These are phyloP conservation scores for Chrysomallon squamiferum DNA, from an alignment of 1,140 invertebrate species.

Conservation along the genomic window DNA sequence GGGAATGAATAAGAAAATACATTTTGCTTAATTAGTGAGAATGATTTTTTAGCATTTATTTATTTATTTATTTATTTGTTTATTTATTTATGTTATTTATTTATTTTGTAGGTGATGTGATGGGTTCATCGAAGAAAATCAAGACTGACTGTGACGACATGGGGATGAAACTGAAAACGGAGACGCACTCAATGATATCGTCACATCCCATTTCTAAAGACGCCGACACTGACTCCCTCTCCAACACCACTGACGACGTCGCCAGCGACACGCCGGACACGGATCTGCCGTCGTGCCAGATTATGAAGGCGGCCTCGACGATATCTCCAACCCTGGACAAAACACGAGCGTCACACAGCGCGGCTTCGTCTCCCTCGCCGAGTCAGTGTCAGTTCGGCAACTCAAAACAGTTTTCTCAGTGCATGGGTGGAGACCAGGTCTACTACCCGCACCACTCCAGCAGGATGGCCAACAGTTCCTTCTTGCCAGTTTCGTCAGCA, in stretches of 20 bases:
- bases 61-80: no score
- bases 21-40: no score
- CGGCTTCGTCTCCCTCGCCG: conserved; percentile 1
- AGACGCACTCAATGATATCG: not conserved
- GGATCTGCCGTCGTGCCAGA: conserved; percentile 5
- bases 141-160: not conserved
- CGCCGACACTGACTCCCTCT: not conserved
- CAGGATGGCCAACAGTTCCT: conserved; percentile 30
- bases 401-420: not conserved
- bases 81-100: no score
- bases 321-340: not conserved
- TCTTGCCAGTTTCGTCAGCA: conserved; percentile 40
- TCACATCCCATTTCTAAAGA: not conserved
- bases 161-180: conserved; percentile 7
- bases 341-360: not conserved
- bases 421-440: conserved; percentile 18
- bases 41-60: no score
- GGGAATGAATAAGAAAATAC: no score
- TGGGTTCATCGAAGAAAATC: not conserved
- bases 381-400: conserved; percentile 19
- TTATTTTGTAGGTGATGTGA: no score
- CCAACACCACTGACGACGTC: not conserved
- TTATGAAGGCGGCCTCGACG: not conserved
- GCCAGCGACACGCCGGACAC: not conserved
- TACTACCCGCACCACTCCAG: conserved; percentile 48